A percentile compares a stretch with the other conserved stretches of the same genome.
phyloP scores from a whole-genome alignment of 30 jellyfish, hydroid and myxozoan genomes.

The Chironex yamaguchii region DNA sequence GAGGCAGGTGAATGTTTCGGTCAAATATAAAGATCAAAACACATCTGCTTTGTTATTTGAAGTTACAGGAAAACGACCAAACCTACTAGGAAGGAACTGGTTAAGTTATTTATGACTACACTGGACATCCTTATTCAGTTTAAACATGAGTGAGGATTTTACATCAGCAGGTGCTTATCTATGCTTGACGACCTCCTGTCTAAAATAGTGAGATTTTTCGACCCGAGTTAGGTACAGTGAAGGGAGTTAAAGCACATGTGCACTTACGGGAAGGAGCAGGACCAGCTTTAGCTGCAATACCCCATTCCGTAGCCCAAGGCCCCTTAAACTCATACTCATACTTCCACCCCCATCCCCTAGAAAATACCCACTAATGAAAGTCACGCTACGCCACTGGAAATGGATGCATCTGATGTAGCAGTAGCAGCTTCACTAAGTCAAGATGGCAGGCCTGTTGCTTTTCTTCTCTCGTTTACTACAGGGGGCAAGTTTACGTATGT shows the following conservation, averaged over 20 bases:
- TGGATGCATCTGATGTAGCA: conserved; percentile 74
- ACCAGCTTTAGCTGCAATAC: too few species aligned
- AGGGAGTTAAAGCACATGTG: conserved; percentile 22
- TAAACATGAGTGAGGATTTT: conserved; percentile 6
- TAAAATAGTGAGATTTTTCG: too few species aligned
- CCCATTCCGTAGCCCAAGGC: too few species aligned
- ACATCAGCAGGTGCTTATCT: too few species aligned
- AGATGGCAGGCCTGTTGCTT: conserved; percentile 71
- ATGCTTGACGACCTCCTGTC: too few species aligned
- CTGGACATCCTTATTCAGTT: conserved; percentile 22
- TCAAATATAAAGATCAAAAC: background rate
- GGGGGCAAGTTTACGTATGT: conserved; percentile 1
- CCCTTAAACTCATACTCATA: too few species aligned
- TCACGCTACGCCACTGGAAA: conserved; percentile 25
- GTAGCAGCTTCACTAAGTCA: conserved; percentile 66
- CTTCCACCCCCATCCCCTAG: too few species aligned
- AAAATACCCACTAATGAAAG: too few species aligned
- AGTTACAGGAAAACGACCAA: too few species aligned
- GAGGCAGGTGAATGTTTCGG: background rate
- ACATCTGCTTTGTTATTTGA: background rate
- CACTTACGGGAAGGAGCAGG: too few species aligned
- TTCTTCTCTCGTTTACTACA: conserved; percentile 8
- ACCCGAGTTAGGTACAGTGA: too few species aligned
- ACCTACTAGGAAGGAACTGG: conserved; percentile 27
- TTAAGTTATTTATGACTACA: conserved; percentile 1